A percentile compares a stretch with the other conserved stretches of the same genome.
phyloP scores from a whole-genome alignment of 1,140 invertebrate genomes.

The Ericerus pela region DNA sequence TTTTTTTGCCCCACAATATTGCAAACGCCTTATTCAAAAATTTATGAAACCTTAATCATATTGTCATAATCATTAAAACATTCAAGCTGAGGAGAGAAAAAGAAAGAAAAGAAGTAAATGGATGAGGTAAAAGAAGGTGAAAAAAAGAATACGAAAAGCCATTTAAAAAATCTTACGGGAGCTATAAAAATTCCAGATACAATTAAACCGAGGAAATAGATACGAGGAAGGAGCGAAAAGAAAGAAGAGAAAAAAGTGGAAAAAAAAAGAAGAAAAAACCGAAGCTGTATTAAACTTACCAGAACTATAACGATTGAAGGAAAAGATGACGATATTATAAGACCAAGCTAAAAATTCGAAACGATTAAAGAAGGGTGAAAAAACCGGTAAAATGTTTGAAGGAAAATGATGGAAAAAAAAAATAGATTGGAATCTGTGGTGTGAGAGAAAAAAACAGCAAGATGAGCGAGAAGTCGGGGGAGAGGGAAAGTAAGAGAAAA shows the following conservation, averaged over 20 bases:
- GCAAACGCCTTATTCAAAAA: conserved; percentile 6
- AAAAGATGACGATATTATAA: background rate
- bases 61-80: conserved; percentile 8
- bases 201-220: conserved; percentile 16
- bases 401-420: background rate
- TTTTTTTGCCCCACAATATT: no score
- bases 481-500: no score
- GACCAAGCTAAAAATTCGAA: conserved; percentile 2
- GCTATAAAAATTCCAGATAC: conserved; percentile 18
- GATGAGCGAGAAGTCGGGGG: no score
- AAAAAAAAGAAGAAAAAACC: background rate
- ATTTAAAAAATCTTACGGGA: conserved; percentile 17
- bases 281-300: conserved; percentile 13
- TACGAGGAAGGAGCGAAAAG: background rate
- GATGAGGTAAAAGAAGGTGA: background rate
- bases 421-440: conserved; percentile 1
- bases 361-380: conserved; percentile 12
- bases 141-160: conserved; percentile 1
- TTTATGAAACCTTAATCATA: conserved; percentile 12
- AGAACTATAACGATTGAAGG: conserved; percentile 13
- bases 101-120: background rate
- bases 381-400: conserved; percentile 7
- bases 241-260: no score
- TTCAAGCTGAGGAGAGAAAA: background rate
- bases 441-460: background rate